Evolutionary conservation across 2,113 vertebrate species (phyloP).

Genomic region (Garra rufa): DNA sequence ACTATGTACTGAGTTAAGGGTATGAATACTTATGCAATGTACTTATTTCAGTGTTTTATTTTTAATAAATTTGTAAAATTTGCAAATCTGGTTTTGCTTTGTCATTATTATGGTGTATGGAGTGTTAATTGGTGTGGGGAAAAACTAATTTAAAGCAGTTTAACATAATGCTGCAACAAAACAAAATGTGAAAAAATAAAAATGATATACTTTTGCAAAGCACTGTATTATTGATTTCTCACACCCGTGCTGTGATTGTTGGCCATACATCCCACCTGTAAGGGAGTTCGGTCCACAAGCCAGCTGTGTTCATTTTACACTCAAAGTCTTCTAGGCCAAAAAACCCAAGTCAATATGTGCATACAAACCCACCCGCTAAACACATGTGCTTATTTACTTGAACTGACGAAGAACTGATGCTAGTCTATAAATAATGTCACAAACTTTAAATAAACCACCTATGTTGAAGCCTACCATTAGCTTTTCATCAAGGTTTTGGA

Average conservation of each 20-base stretch:
- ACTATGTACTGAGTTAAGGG: too few relatives aligned
- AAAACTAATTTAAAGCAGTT: too few relatives aligned
- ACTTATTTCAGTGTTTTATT: too few relatives aligned
- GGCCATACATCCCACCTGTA: constrained; percentile 10
- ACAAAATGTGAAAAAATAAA: too few relatives aligned
- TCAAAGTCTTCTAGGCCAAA: background rate
- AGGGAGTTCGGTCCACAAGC: background rate
- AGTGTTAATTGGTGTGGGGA: too few relatives aligned
- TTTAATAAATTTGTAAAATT: too few relatives aligned
- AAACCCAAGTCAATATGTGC: background rate
- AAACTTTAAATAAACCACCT: constrained; percentile 36
- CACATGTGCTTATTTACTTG: constrained; percentile 37
- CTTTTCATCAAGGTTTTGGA: constrained; percentile 35
- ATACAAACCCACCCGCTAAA: constrained; percentile 13
- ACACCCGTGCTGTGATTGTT: background rate
- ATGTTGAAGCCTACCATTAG: constrained; percentile 48
- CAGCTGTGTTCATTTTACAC: constrained; percentile 11
- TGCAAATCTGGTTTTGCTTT: too few relatives aligned
- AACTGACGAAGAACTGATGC: constrained; percentile 59
- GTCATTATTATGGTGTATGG: too few relatives aligned
- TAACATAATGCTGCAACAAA: too few relatives aligned
- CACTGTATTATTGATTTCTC: background rate
- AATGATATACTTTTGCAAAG: too few relatives aligned
- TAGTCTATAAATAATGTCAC: constrained; percentile 63
- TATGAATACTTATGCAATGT: too few relatives aligned